Percentiles rank a stretch among this genome's conserved stretches.
Conservation (phyloP, 1,140 invertebrate species). For the Mercenaria mercenaria region DNA sequence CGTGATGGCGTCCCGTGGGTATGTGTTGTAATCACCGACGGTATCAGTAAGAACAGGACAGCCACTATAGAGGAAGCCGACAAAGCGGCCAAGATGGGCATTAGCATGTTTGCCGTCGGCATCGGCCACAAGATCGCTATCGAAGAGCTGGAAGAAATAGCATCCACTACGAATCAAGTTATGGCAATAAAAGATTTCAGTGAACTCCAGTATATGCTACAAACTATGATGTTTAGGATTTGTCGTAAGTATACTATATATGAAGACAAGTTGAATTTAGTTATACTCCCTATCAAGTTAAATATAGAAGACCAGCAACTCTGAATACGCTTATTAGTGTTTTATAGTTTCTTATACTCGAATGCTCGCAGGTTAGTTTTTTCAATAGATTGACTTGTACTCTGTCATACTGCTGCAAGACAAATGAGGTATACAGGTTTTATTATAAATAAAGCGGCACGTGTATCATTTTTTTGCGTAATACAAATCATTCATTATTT, state of each 20-base stretch:
- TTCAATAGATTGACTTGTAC: too few species aligned
- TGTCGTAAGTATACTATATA: conserved; percentile 36
- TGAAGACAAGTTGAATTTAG: too few species aligned
- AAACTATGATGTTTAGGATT: conserved; percentile 27
- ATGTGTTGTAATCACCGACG: conserved; percentile 70
- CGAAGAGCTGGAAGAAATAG: conserved; percentile 61
- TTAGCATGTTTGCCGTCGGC: conserved; percentile 70
- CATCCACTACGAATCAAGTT: conserved; percentile 56
- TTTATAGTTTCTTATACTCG: too few species aligned
- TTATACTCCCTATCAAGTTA: too few species aligned
- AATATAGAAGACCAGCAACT: too few species aligned
- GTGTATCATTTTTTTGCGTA: too few species aligned
- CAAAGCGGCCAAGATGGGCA: conserved; percentile 29
- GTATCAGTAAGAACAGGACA: conserved; percentile 45
- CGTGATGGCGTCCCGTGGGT: conserved; percentile 58
- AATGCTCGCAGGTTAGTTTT: too few species aligned
- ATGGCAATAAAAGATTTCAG: conserved; percentile 19
- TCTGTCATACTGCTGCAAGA: too few species aligned
- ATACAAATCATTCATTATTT: too few species aligned
- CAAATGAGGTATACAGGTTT: too few species aligned
- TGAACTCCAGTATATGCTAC: conserved; percentile 16
- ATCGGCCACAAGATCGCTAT: conserved; percentile 42
- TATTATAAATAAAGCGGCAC: too few species aligned
- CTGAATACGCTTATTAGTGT: too few species aligned
- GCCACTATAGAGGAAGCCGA: conserved; percentile 37